A percentile compares a stretch with the other conserved stretches of the same genome.
These are phyloP conservation scores for Megaceryle alcyon DNA, from an alignment of 2,797 vertebrate species.

Conservation along the genomic window DNA sequence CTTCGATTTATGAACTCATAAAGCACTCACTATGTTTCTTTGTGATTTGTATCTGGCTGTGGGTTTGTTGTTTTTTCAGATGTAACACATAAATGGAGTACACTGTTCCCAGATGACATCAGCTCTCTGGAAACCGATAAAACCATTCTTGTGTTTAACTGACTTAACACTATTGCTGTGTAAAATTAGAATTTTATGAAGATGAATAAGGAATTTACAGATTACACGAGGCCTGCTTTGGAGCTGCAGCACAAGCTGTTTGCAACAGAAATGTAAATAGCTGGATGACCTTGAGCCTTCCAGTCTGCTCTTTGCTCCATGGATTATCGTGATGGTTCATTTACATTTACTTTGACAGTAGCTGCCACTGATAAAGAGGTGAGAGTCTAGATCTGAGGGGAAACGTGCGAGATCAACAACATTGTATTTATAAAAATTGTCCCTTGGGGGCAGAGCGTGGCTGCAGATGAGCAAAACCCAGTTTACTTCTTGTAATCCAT, in stretches of 20 bases:
- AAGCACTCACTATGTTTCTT: conserved; percentile 61
- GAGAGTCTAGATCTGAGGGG: not conserved
- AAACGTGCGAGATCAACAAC: not conserved
- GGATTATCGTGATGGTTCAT: not conserved
- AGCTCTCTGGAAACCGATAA: conserved; percentile 61
- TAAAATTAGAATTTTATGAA: conserved; percentile 62
- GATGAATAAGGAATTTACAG: conserved; percentile 25
- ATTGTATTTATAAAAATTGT: conserved; percentile 55
- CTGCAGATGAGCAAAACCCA: conserved; percentile 9
- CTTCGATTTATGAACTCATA: conserved; percentile 65
- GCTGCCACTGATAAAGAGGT: not conserved
- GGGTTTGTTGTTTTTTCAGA: conserved; percentile 20
- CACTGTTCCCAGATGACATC: conserved; percentile 37
- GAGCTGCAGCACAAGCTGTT: not conserved
- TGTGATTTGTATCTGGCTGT: conserved; percentile 65
- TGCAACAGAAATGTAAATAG: not conserved
- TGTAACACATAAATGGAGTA: conserved; percentile 42
- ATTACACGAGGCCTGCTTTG: not conserved
- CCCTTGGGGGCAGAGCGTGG: conserved; percentile 53
- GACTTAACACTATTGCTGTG: conserved; percentile 31
- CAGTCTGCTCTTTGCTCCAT: not conserved
- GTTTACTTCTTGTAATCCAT: conserved; percentile 33
- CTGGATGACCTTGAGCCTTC: not conserved
- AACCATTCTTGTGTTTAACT: conserved; percentile 61
- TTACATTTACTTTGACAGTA: not conserved